Base-by-base conservation (phyloP, 2,113 vertebrate species). In the Oncorhynchus nerka region DNA sequence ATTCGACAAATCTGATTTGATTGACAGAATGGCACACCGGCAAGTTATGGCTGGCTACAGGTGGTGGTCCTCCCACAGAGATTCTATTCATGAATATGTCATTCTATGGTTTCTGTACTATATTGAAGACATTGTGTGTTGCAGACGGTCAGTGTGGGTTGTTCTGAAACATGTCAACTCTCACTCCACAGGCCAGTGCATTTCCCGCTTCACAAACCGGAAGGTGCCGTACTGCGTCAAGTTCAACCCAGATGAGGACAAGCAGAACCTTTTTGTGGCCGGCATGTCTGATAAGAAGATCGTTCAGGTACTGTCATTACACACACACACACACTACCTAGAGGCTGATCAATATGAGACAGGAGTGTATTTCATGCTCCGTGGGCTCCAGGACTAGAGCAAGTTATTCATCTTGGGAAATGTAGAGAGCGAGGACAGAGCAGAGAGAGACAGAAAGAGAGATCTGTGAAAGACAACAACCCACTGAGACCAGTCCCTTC, bases 271-370 rank as follows among this genome's bases (percentile, higher is more conserved):
- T 32, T 96, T 99, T 81, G 97, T 99, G 79, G 97, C 98, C 55
- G 98, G 98, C 24, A 99, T 99, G 98, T 99, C 97, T 0, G 98
- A 99, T 91, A 99, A 99, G 84, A 99, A 99, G 93, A 99, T 99
- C 68, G 97, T 99, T 9, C 98, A 99, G 93, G 97, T 99, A 90
- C 91, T 70, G 75, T 9, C 48, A 20, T 19, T 26, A 48, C 78
- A 22, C 82, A 22, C 28, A 15, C 70, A 20, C 28, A 65, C 74
- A 72, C n/a, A 48, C 45, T 57, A 20, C 19, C 1, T 4, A 15
- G 19, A 19, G 55, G 13, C 16, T 57, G 55, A 20, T 69, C 20
- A 34, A 12, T 19, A 69, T 69, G 71, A 73, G 70, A 70, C 30
- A 49, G 74, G 55, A 70, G 28, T 70, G 68, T 66, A 79, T 79